A percentile compares a stretch with the other conserved stretches of the same genome.
phyloP scores from a whole-genome alignment of 2,113 vertebrate genomes.

The Myotis davidii region DNA sequence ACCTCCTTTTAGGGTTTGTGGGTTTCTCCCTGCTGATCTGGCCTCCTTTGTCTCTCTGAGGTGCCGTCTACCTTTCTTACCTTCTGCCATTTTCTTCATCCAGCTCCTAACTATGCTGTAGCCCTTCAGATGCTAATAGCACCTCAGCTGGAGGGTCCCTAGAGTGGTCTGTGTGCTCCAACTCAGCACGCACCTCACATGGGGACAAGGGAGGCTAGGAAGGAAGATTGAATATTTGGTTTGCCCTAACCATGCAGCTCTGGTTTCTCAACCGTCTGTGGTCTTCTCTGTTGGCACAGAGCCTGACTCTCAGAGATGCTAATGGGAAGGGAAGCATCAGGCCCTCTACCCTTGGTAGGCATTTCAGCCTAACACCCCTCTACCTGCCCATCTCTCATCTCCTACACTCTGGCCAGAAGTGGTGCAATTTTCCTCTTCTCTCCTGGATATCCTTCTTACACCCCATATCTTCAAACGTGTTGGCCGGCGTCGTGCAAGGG shows the following conservation, averaged over 20 bases:
- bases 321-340: not conserved
- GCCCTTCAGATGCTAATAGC: not conserved
- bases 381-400: too few species aligned
- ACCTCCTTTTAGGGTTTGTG: not conserved
- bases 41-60: not conserved
- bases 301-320: not conserved
- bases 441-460: not conserved
- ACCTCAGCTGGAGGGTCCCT: not conserved
- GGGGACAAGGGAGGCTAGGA: not conserved
- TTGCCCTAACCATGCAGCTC: not conserved
- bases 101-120: not conserved
- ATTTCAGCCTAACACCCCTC: accelerated
- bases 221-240: not conserved
- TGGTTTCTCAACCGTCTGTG: not conserved
- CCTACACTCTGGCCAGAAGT: not conserved
- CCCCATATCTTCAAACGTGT: not conserved
- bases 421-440: not conserved
- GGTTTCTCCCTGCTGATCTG: not conserved
- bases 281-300: not conserved
- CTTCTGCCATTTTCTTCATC: not conserved
- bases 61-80: not conserved
- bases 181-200: too few species aligned
- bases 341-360: not conserved
- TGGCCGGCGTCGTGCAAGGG: not conserved
- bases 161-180: not conserved